phyloP scores from a whole-genome alignment of 1,140 invertebrate genomes.

The Drosophila arizonae region DNA sequence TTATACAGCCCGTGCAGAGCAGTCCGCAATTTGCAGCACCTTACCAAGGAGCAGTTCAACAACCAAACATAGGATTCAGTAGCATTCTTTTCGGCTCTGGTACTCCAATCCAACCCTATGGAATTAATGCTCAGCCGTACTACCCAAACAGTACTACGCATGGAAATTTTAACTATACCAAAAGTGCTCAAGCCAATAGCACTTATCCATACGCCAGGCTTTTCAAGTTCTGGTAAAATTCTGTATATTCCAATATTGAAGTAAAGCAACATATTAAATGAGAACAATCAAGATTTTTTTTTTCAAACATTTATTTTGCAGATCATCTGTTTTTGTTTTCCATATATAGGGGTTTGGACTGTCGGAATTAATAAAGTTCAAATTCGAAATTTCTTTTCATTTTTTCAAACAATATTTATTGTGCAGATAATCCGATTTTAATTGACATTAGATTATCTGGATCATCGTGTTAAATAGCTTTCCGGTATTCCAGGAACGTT shows the following conservation, averaged over 20 bases:
- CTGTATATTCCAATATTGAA: not conserved
- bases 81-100: not conserved
- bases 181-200: not conserved
- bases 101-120: not conserved
- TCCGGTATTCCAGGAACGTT: constrained; percentile 76
- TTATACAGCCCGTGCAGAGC: not conserved
- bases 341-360: too few relatives aligned
- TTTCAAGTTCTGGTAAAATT: constrained; percentile 4
- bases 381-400: constrained; percentile 6
- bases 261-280: constrained; percentile 3
- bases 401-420: constrained; percentile 40
- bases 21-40: not conserved
- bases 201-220: not conserved
- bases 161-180: not conserved
- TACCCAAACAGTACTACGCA: not conserved
- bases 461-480: constrained; percentile 60
- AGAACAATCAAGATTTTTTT: constrained; percentile 13
- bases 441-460: constrained; percentile 32
- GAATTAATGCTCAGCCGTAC: not conserved
- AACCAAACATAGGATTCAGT: constrained; percentile 10
- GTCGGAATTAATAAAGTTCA: too few relatives aligned
- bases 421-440: constrained; percentile 22
- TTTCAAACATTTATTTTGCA: constrained; percentile 43
- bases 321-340: constrained; percentile 12
- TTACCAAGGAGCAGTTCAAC: constrained; percentile 8